Evolutionary conservation across 2,113 vertebrate species (phyloP), one percentile per base, ranked within the genome.

Genomic region (Cephalopholis sonnerati): DNA sequence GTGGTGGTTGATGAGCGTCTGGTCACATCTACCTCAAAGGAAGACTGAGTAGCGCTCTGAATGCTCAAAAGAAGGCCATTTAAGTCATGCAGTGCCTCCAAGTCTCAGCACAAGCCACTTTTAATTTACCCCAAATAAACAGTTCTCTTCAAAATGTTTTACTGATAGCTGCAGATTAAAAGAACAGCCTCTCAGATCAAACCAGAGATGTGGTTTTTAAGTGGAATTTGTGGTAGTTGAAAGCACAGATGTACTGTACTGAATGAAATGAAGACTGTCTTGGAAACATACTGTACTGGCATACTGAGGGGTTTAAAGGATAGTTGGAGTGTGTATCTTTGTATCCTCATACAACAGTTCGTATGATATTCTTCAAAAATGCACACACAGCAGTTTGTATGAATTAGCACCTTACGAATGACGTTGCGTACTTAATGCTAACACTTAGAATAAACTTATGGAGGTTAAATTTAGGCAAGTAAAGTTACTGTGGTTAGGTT

Each of bases 1-100:
- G 32, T 32, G 53, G 66, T 66, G 74, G 55, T 7, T 90, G 80
- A 88, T 90, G 82, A 89, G 74, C 48, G 5, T 83, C 87, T 68
- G 79, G 71, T 90, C 80, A 77, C 63, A 41, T 79, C 24, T 22
- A 27, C 48, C 29, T 80, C 62, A 75, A 73, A 80, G 32, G 5
- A 71, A 71, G 25, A 36, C 61, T 75, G 73, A 70, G 79, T 79
- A 24, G 65, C 0, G 0, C n/a, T 65, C 58, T 71, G 70, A 70
- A 63, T 57, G 53, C n/a, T 65, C 51, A 50, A 59, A 67, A 59
- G 58, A 58, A 61, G 50, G 22, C 10, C 2, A 66, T 58, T 70
- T 16, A 74, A 74, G 36, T 51, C 22, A 12, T 36, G 36, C 32
- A 66, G 53, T 53, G 63, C 61, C 2, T 76, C 53, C 16, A 51